Evolutionary conservation across 1,140 invertebrate species (phyloP).

Genomic region (Hetaerina americana): DNA sequence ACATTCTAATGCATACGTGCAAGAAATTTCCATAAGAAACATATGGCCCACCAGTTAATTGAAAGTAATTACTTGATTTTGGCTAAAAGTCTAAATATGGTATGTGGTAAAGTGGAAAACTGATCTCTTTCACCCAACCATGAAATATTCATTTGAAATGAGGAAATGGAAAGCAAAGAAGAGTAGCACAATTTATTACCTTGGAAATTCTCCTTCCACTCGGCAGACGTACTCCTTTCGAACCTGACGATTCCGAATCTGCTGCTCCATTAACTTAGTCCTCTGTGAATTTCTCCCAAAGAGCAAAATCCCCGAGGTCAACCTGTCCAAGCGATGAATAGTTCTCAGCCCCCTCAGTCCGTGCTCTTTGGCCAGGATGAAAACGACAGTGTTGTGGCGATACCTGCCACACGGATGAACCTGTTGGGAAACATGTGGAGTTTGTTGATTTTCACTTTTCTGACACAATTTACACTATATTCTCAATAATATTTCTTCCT

Average conservation of each 20-base stretch:
- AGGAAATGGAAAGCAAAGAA: neutral
- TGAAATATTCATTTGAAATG: neutral
- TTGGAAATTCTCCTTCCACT: slow-evolving; percentile 92
- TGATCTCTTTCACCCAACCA: too few species aligned
- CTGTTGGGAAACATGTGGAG: too few species aligned
- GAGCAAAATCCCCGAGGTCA: slow-evolving; percentile 87
- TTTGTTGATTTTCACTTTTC: too few species aligned
- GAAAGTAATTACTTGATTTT: neutral
- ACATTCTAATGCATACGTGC: too few species aligned
- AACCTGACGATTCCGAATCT: slow-evolving; percentile 81
- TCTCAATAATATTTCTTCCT: too few species aligned
- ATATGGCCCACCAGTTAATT: too few species aligned
- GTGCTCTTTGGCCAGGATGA: slow-evolving; percentile 92
- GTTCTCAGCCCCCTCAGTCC: slow-evolving; percentile 87
- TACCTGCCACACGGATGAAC: slow-evolving; percentile 95
- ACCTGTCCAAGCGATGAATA: slow-evolving; percentile 78
- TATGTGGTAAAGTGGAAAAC: neutral
- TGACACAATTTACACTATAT: too few species aligned
- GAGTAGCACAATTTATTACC: slow-evolving; percentile 49
- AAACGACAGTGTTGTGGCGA: slow-evolving; percentile 89
- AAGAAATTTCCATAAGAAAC: too few species aligned
- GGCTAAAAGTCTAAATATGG: neutral
- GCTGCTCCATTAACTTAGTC: slow-evolving; percentile 83
- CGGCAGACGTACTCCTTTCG: slow-evolving; percentile 94
- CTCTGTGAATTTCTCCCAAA: slow-evolving; percentile 87